A percentile compares a stretch with the other conserved stretches of the same genome.
phyloP scores from a whole-genome alignment of 2,888 invertebrate genomes.

The Metallyticus violacea region DNA sequence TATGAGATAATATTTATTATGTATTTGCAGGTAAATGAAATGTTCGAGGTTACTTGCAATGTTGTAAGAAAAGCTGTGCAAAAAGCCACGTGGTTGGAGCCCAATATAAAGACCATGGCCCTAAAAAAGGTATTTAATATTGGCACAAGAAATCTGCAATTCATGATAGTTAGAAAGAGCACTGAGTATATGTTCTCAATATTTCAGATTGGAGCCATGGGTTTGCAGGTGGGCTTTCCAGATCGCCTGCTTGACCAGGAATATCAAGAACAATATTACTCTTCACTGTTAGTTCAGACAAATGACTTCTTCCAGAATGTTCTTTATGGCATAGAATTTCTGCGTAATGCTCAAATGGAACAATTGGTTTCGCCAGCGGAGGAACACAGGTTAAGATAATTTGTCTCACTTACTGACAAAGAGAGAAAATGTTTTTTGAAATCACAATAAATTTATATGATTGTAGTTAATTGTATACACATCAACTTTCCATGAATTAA shows the following conservation, averaged over 20 bases:
- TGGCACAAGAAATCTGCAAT: no score
- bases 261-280: conserved; percentile 48
- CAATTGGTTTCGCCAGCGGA: conserved; percentile 43
- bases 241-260: conserved; percentile 41
- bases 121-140: conserved; percentile 47
- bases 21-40: conserved; percentile 38
- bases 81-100: conserved; percentile 37
- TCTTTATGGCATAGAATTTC: conserved; percentile 48
- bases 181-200: background rate
- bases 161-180: background rate
- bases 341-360: conserved; percentile 46
- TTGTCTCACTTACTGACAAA: no score
- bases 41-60: conserved; percentile 40
- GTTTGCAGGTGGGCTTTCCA: conserved; percentile 50
- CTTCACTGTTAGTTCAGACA: conserved; percentile 48
- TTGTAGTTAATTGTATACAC: no score
- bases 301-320: conserved; percentile 54
- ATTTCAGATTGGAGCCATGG: conserved; percentile 46
- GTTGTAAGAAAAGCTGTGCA: conserved; percentile 38
- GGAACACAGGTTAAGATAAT: conserved; percentile 44
- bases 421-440: no score
- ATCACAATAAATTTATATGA: no score
- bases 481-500: no score
- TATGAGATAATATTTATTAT: background rate
- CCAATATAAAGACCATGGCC: conserved; percentile 39